These are phyloP conservation scores for Teleopsis dalmanni DNA, from an alignment of 1,140 invertebrate species.

Conservation along the genomic window DNA sequence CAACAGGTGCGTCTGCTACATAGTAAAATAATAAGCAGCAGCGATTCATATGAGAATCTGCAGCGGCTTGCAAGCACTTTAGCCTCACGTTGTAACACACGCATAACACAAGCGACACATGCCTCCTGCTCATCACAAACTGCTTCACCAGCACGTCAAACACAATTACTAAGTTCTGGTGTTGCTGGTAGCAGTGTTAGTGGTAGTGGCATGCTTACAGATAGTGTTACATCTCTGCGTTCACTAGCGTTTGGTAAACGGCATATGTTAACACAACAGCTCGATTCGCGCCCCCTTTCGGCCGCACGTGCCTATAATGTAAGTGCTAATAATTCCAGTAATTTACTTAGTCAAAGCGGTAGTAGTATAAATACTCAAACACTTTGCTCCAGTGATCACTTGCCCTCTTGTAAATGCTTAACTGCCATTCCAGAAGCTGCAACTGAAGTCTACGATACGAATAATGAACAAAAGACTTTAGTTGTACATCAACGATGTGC, in stretches of 20 bases:
- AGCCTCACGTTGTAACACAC: slow-evolving; percentile 46
- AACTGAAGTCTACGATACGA: slow-evolving; percentile 15
- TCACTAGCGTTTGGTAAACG: slow-evolving; percentile 46
- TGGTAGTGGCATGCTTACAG: slow-evolving; percentile 51
- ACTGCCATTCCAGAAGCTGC: slow-evolving; percentile 36
- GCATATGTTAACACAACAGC: slow-evolving; percentile 38
- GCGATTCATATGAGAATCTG: slow-evolving; percentile 41
- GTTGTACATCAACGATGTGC: slow-evolving; percentile 11
- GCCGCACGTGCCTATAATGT: slow-evolving; percentile 16
- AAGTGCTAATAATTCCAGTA: slow-evolving; percentile 16
- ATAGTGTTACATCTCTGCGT: slow-evolving; percentile 51
- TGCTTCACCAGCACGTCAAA: slow-evolving; percentile 56
- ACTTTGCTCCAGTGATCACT: slow-evolving; percentile 15
- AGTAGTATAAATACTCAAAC: slow-evolving; percentile 24
- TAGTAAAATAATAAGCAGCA: slow-evolving; percentile 23
- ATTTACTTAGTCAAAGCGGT: slow-evolving; percentile 26
- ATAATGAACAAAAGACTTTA: slow-evolving; percentile 8
- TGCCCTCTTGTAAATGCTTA: slow-evolving; percentile 31
- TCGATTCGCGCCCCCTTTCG: slow-evolving; percentile 25
- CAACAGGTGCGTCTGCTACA: slow-evolving; percentile 20
- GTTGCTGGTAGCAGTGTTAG: slow-evolving; percentile 51
- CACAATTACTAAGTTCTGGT: slow-evolving; percentile 42
- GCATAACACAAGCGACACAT: slow-evolving; percentile 57
- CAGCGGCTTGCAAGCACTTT: slow-evolving; percentile 35
- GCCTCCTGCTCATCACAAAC: slow-evolving; percentile 63